phyloP scores from a whole-genome alignment of 2,797 vertebrate species.

The Notolepis coatsorum region DNA sequence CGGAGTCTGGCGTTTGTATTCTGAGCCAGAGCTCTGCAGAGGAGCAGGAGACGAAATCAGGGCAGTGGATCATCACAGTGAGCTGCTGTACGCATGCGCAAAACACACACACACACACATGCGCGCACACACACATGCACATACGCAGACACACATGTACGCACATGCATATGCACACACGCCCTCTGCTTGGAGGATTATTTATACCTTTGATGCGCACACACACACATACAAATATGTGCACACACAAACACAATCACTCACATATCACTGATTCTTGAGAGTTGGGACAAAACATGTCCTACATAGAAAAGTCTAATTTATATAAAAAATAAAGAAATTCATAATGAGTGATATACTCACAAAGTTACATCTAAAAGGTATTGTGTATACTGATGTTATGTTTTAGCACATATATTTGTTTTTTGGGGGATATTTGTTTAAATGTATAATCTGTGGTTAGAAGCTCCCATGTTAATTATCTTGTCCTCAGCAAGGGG shows the following conservation, averaged over 20 bases:
- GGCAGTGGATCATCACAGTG: constrained; percentile 72
- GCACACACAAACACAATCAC: background rate
- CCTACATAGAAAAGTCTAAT: too few species aligned
- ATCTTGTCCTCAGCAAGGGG: too few species aligned
- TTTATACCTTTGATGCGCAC: too few species aligned
- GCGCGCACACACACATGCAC: background rate
- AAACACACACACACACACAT: constrained; percentile 15
- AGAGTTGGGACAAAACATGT: too few species aligned
- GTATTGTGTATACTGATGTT: too few species aligned
- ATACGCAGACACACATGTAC: background rate
- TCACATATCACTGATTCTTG: too few species aligned
- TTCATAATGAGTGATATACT: too few species aligned
- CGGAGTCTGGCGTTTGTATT: constrained; percentile 64
- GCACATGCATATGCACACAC: background rate
- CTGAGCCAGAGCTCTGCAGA: constrained; percentile 63
- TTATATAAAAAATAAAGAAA: background rate
- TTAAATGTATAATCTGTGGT: too few species aligned
- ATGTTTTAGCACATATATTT: too few species aligned
- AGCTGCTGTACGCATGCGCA: constrained; percentile 35
- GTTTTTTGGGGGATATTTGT: too few species aligned
- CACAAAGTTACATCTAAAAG: background rate
- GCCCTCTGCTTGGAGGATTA: too few species aligned
- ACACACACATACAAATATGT: constrained; percentile 1
- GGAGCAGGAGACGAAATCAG: constrained; percentile 60
- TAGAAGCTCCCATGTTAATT: too few species aligned